Evolutionary conservation across 2,888 invertebrate species (phyloP), one percentile per base, ranked within the genome.

Genomic region (Alcis repandata): DNA sequence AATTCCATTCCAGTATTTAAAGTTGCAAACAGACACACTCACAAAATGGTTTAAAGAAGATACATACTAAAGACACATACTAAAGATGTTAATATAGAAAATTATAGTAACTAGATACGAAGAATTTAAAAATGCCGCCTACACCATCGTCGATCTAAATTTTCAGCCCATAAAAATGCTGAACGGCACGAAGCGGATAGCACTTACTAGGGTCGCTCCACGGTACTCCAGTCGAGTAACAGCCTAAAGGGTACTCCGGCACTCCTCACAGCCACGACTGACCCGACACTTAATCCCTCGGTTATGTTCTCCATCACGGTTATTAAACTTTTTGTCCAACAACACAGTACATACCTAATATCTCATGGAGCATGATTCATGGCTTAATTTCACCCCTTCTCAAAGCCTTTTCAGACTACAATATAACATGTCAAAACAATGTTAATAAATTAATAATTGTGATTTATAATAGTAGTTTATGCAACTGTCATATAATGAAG

Each of bases 311-410:
- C 32, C 49, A 36, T 57, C 41, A 48, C 48, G 63, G 63, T 59
- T 59, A 59, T 63, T 59, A 59, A 63, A 58, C 63, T 63, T 63
- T 63, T 53, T 63, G 63, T 59, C 19, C 20, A 46, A 40, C 59
- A 46, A 45, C 63, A 63, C 33, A 40, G 43, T 40, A 64, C 45
- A 52, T 20, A 27, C 27, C 27, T 27, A 48, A 64, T 46, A 48
- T 40, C 59, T 10, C 48, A 10, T 27, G 33, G 15, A 64, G 19
- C 48, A 58, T 63, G 63, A 63, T 58, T 63, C 59, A 64, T 64
- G 53, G 41, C 41, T 59, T 63, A 59, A 63, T 59, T 58, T 58
- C 22, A 54, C 15, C 40, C 58, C 40, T 40, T 53, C 17, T 41
- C 56, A 9, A 7, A 13, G 11, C n/a, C 8, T 20, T 9, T 51